phyloP scores from a whole-genome alignment of 1,140 invertebrate species.

The Diabrotica undecimpunctata region DNA sequence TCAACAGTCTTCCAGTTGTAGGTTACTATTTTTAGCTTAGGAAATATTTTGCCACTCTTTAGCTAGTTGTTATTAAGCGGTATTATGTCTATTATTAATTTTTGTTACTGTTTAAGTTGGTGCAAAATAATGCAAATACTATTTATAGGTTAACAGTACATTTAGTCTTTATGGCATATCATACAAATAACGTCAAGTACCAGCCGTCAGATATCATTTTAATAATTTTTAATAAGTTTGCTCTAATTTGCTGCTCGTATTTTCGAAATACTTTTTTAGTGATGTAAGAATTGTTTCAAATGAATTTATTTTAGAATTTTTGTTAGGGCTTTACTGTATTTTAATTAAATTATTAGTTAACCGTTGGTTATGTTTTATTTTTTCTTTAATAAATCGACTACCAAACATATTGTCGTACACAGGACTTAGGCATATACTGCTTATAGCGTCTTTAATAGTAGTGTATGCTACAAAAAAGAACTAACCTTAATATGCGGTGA shows the following conservation, averaged over 20 bases:
- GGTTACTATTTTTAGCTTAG: constrained; percentile 5
- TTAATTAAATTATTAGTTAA: constrained; percentile 15
- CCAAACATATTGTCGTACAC: too few relatives aligned
- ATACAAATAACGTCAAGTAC: background rate
- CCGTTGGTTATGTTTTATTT: constrained; percentile 8
- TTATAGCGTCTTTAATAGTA: too few relatives aligned
- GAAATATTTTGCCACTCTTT: constrained; percentile 5
- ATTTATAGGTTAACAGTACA: background rate
- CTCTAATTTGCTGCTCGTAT: constrained; percentile 7
- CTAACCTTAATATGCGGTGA: too few relatives aligned
- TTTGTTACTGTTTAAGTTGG: constrained; percentile 7
- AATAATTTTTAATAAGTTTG: background rate
- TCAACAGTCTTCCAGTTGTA: background rate
- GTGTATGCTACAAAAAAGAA: too few relatives aligned
- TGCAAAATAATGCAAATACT: constrained; percentile 1
- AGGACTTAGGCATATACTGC: too few relatives aligned
- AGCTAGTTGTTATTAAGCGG: constrained; percentile 6
- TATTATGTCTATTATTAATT: constrained; percentile 11
- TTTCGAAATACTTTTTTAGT: constrained; percentile 5
- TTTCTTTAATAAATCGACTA: background rate
- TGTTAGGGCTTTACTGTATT: constrained; percentile 11
- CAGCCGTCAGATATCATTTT: too few relatives aligned
- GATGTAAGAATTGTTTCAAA: too few relatives aligned
- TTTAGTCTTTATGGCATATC: constrained; percentile 19
- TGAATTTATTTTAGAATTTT: constrained; percentile 8